Evolutionary conservation across 2,888 invertebrate genomes (phyloP).

Genomic region (Phlogophora meticulosa): DNA sequence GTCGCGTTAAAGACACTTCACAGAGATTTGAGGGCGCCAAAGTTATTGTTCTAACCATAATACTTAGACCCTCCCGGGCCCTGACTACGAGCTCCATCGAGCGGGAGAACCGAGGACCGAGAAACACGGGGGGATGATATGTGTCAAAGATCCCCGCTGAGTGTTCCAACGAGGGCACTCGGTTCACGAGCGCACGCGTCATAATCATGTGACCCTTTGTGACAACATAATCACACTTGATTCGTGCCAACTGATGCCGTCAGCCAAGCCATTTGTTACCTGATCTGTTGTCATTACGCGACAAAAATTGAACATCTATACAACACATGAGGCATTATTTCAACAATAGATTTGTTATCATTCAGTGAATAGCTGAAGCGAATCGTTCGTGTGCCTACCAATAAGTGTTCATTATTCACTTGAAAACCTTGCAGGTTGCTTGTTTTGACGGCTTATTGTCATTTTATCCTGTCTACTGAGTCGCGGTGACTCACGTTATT

Average conservation of each 20-base stretch:
- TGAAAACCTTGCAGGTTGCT: slow-evolving; percentile 66
- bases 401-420: slow-evolving; percentile 42
- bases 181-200: slow-evolving; percentile 72
- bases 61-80: slow-evolving; percentile 72
- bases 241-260: slow-evolving; percentile 74
- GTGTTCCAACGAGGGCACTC: slow-evolving; percentile 74
- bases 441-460: slow-evolving; percentile 73
- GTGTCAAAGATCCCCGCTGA: slow-evolving; percentile 65
- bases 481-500: slow-evolving; percentile 73
- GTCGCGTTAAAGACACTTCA: slow-evolving; percentile 87
- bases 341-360: slow-evolving; percentile 38
- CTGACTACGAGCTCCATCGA: slow-evolving; percentile 63
- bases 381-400: slow-evolving; percentile 28
- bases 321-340: slow-evolving; percentile 35
- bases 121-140: slow-evolving; percentile 66
- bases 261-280: slow-evolving; percentile 70
- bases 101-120: slow-evolving; percentile 41
- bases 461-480: slow-evolving; percentile 73
- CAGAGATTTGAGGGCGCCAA: slow-evolving; percentile 83
- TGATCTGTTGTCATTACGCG: slow-evolving; percentile 51
- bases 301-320: slow-evolving; percentile 56
- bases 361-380: slow-evolving; percentile 39
- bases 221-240: slow-evolving; percentile 70
- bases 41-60: slow-evolving; percentile 78
- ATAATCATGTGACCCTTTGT: slow-evolving; percentile 77